Conservation (phyloP, 1,140 invertebrate genomes). For the Meloidogyne chitwoodi region DNA sequence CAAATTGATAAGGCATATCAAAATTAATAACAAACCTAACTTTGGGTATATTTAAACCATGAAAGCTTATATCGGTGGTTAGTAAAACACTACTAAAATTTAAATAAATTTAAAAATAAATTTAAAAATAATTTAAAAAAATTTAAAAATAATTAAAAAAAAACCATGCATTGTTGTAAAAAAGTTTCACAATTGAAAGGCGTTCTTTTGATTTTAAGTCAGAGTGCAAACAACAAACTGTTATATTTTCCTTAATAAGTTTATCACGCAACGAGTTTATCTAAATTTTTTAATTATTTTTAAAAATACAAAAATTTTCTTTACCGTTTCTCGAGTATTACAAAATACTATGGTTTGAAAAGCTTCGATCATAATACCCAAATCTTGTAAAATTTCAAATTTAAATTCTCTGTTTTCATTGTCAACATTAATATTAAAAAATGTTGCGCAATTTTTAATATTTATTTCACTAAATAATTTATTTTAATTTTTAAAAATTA, state of each 20-base stretch:
- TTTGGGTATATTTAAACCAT: constrained; percentile 98
- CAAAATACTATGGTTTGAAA: constrained; percentile 99
- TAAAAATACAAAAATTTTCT: not conserved
- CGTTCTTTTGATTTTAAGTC: constrained; percentile 99
- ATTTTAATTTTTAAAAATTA: not conserved
- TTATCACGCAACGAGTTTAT: constrained; percentile 95
- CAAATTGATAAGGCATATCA: constrained; percentile 96
- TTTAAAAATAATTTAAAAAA: not conserved
- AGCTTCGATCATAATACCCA: constrained; percentile 96
- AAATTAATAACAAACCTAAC: constrained; percentile 98
- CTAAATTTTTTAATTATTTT: constrained; percentile 46
- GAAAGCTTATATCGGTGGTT: constrained; percentile 97
- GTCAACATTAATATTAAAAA: constrained; percentile 93
- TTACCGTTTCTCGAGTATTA: constrained; percentile 93
- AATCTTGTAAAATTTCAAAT: constrained; percentile 95
- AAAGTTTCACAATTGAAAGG: constrained; percentile 99
- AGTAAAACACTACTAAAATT: constrained; percentile 81
- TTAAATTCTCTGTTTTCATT: constrained; percentile 96
- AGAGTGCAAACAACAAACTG: constrained; percentile 88
- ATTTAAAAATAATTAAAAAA: not conserved
- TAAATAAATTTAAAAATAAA: not conserved
- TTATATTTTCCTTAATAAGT: constrained; percentile 97
- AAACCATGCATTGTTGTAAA: constrained; percentile 84
- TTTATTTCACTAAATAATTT: constrained; percentile 83
- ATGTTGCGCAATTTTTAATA: constrained; percentile 98